These are phyloP conservation scores for Drosophila niveifrons DNA, from an alignment of 2,888 invertebrate species.

Conservation along the genomic window DNA sequence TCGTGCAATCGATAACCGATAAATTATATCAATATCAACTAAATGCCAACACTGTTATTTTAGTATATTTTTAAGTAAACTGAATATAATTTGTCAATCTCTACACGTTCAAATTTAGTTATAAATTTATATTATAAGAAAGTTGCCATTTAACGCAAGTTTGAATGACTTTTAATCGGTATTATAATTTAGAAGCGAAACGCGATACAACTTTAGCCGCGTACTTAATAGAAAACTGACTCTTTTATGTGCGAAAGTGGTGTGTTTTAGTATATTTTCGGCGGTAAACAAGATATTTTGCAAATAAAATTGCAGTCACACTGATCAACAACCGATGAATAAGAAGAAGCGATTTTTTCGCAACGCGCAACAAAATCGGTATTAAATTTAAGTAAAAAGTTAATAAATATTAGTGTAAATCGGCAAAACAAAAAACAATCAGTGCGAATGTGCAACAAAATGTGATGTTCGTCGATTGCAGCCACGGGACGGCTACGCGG, in stretches of 20 bases:
- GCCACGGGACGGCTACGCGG: slow-evolving; percentile 60
- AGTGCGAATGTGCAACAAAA: slow-evolving; percentile 56
- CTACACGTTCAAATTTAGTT: too few relatives aligned
- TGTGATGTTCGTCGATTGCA: slow-evolving; percentile 62
- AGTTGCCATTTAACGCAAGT: background rate
- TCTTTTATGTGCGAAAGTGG: background rate
- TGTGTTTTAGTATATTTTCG: background rate
- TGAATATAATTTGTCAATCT: too few relatives aligned
- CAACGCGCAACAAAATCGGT: slow-evolving; percentile 74
- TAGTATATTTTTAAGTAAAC: background rate
- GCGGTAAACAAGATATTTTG: background rate
- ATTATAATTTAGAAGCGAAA: background rate
- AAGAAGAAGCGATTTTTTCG: slow-evolving; percentile 73
- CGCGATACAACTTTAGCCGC: background rate
- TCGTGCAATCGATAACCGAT: background rate
- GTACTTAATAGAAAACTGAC: background rate
- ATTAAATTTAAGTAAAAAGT: slow-evolving; percentile 62
- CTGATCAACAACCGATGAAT: slow-evolving; percentile 45
- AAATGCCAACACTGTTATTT: background rate
- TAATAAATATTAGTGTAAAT: slow-evolving; percentile 36
- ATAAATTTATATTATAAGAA: background rate
- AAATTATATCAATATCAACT: too few relatives aligned
- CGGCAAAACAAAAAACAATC: slow-evolving; percentile 30
- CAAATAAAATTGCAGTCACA: background rate
- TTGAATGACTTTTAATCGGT: background rate